These are phyloP conservation scores for Hyperopisus bebe DNA, from an alignment of 2,113 vertebrate genomes.

Conservation along the genomic window DNA sequence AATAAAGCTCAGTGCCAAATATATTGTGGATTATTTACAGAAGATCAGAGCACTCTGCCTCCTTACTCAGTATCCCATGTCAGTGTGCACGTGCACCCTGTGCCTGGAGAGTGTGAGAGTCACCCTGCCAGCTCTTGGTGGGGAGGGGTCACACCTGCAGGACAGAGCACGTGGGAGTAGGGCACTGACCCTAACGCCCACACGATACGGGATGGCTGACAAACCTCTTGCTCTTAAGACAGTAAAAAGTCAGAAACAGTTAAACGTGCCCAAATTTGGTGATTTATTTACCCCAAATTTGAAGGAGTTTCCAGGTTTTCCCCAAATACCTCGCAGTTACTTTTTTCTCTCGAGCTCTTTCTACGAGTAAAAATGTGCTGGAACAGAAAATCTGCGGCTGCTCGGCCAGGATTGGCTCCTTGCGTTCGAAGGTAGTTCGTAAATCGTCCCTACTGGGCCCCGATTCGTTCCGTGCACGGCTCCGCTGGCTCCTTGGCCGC, in stretches of 20 bases:
- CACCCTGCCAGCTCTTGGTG: neutral
- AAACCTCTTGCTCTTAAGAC: neutral
- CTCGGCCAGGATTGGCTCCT: neutral
- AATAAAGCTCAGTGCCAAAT: neutral
- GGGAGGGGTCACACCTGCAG: neutral
- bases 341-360: neutral
- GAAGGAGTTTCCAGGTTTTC: neutral
- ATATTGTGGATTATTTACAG: neutral
- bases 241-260: neutral
- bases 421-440: neutral
- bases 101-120: neutral
- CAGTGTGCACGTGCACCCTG: neutral
- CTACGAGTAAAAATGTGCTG: neutral
- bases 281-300: neutral
- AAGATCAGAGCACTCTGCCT: neutral
- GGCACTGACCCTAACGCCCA: neutral
- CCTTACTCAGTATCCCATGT: neutral
- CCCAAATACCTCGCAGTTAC: neutral
- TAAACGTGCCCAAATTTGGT: neutral
- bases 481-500: slow-evolving; percentile 73
- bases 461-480: slow-evolving; percentile 71
- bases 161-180: neutral
- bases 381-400: neutral
- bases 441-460: slow-evolving; percentile 49
- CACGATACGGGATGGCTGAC: neutral